phyloP scores from a whole-genome alignment of 2,797 vertebrate genomes.

The Monodelphis domestica region DNA sequence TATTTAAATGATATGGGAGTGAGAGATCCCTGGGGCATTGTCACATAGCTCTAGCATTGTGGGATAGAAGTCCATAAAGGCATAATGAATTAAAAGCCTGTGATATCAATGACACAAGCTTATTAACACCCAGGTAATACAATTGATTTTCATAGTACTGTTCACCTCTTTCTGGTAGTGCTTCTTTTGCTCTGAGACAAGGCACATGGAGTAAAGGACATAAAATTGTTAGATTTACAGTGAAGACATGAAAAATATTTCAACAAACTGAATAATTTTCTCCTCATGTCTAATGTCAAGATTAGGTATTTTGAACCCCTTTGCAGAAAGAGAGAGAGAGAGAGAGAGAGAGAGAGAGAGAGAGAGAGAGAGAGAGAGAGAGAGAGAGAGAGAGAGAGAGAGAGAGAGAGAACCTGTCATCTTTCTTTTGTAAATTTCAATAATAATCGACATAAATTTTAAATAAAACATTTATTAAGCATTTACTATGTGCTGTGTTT shows the following conservation, averaged over 20 bases:
- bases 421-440: background rate
- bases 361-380: too few relatives aligned
- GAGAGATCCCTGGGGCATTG: background rate
- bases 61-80: background rate
- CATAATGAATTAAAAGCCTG: background rate
- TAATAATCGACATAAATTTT: background rate
- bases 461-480: background rate
- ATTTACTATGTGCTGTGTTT: background rate
- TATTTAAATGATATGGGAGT: background rate
- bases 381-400: too few relatives aligned
- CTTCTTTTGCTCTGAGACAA: background rate
- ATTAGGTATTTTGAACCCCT: background rate
- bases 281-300: background rate
- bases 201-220: background rate
- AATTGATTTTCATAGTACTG: background rate
- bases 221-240: background rate
- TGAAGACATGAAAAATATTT: fast-evolving
- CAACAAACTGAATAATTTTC: background rate
- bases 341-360: too few relatives aligned
- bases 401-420: too few relatives aligned
- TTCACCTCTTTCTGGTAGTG: background rate
- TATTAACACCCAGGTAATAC: too few relatives aligned
- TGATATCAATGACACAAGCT: background rate
- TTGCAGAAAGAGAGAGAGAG: too few relatives aligned
- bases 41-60: fast-evolving